Evolutionary conservation across 1,140 invertebrate genomes (phyloP), one percentile per base, ranked within the genome.

Genomic region (Plodia interpunctella): DNA sequence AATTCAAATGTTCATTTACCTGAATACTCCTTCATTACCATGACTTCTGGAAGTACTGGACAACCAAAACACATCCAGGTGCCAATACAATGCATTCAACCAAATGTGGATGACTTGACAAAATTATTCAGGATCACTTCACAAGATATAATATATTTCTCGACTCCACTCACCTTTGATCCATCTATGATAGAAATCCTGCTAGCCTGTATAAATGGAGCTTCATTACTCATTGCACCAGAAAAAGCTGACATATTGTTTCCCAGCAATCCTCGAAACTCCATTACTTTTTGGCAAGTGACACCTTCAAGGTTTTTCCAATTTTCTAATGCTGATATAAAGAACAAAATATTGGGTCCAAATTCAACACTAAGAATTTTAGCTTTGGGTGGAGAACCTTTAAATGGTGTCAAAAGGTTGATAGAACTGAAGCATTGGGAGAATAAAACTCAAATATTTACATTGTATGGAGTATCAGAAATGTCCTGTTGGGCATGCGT

Each of bases 391-490:
- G 93, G 93, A 49, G 94, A 94, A 88, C 84, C 85, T 21, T 91
- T 94, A 63, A 91, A 91, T 59, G 86, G 86, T 59, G 59, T 84
- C 2, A 76, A 87, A 51, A 76, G 86, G 58, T 59, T 92, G 25
- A 78, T 66, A 32, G 80, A 86, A 55, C 90, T 91, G 60, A 92
- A 89, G 78, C 69, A 90, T 71, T 35, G 65, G 19, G 64, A 80
- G 2, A 93, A 91, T 78, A 80, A 72, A 60, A 94, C 93, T 13
- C 88, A 74, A 75, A 84, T 96, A 56, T 95, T 91, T 80, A 96
- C 95, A 83, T 80, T 96, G 55, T 97, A 97, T 91, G 96, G 96
- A 56, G 93, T 96, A 17, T 96, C 95, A 32, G 96, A 97, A 88
- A 91, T 97, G 53, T 96, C 95, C 5, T 96, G 95, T 80, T 97